Evolutionary conservation across 2,113 vertebrate genomes (phyloP), one percentile per base, ranked within the genome.

Genomic region (Fulica atra): DNA sequence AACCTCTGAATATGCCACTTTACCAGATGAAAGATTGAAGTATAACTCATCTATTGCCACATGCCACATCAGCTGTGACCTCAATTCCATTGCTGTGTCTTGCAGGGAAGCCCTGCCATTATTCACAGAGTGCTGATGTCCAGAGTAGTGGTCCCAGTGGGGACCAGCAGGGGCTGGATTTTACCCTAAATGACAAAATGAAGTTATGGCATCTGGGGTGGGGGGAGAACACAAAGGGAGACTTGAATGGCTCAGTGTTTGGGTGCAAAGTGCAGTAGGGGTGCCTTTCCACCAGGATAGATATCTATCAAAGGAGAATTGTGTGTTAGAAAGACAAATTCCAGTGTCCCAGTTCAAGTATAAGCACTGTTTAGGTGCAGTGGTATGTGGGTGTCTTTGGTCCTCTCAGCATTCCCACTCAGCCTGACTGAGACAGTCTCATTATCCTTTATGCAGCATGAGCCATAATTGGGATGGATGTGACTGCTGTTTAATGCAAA

Each of bases 381-480:
- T 76, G 61, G 40, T 50, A 29, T 33, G 69, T 93, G 73, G 80
- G 61, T 0, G 6, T 81, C 89, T 93, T 61, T 76, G 51, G 61
- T 84, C 23, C 71, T 64, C 86, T 92, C 85, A 84, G 81, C 61
- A 21, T 71, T 79, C 70, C 72, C 72, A 44, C 61, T 76, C 81
- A 60, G 36, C 36, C 51, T 50, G 59, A 82, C 48, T 40, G 51
- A 81, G 76, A 71, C 82, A 63, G 44, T 72, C 92, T 93, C 80
- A 84, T 94, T 92, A 94, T 54, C 64, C 78, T 91, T 94, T 89
- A 68, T 91, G 77, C 68, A 94, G 90, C 6, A 2, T 31, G 66
- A 89, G 61, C 81, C 81, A 38, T 92, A 79, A 89, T 94, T 89
- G 92, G 93, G 91, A 91, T 89, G 87, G 93, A 91, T 94, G 73